Conservation (phyloP, 2,113 vertebrate genomes). For the Alexandromys fortis region DNA sequence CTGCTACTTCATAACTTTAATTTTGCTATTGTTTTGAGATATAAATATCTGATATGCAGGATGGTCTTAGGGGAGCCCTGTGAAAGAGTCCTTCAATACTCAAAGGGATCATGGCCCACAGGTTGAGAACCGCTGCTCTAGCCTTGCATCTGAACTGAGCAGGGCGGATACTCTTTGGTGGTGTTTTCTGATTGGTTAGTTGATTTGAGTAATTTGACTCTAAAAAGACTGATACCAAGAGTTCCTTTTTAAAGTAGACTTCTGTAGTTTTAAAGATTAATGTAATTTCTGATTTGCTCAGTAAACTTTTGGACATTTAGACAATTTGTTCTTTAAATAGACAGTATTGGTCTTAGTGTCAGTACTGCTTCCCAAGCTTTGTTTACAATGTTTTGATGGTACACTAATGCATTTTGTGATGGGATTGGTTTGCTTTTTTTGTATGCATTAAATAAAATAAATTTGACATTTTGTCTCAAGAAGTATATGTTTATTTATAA, state of each 20-base stretch:
- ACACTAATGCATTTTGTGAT: conserved; percentile 14
- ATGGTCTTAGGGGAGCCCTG: background rate
- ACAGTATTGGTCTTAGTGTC: conserved; percentile 5
- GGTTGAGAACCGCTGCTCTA: background rate
- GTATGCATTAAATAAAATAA: conserved; percentile 35
- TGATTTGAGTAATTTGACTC: background rate
- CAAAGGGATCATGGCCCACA: background rate
- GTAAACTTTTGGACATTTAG: background rate
- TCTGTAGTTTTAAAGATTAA: conserved; percentile 5
- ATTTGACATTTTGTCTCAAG: background rate
- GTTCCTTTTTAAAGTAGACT: background rate
- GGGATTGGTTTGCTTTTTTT: conserved; percentile 42
- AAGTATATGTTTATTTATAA: conserved; percentile 16
- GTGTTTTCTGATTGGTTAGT: background rate
- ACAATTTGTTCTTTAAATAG: background rate
- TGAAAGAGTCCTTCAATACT: background rate
- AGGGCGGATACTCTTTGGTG: background rate
- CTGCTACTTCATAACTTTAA: background rate
- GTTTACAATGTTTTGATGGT: conserved; percentile 1
- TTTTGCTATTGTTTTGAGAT: background rate
- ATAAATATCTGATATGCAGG: background rate
- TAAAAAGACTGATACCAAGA: background rate
- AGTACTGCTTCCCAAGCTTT: conserved; percentile 27
- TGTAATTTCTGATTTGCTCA: conserved; percentile 31
- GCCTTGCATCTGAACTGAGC: background rate